These are phyloP conservation scores for Crenichthys baileyi DNA, from an alignment of 2,797 vertebrate genomes.

Conservation along the genomic window DNA sequence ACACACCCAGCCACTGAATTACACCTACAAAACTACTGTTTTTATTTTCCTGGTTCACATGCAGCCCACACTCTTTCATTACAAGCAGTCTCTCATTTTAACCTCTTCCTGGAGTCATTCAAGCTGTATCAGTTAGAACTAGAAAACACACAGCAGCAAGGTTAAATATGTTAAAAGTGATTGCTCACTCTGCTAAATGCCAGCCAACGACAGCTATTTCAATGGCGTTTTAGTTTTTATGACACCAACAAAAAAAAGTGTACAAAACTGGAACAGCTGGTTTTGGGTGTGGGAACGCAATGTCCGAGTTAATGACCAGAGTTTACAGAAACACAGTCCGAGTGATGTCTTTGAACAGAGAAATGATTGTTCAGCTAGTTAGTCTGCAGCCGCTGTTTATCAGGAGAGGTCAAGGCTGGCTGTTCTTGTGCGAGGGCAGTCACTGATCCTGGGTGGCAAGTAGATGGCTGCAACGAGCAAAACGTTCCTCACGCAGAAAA, in stretches of 20 bases:
- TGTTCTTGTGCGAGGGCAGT: conserved; percentile 62
- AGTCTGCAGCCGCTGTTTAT: conserved; percentile 69
- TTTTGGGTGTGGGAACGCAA: conserved; percentile 49
- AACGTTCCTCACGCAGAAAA: conserved; percentile 63
- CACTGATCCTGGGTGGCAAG: conserved; percentile 50
- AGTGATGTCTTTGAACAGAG: conserved; percentile 57
- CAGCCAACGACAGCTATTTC: conserved; percentile 28
- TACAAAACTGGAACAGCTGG: conserved; percentile 53
- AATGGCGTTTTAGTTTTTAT: conserved; percentile 34
- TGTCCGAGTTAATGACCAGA: conserved; percentile 39
- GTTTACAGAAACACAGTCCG: conserved; percentile 46
- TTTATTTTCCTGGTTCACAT: not conserved
- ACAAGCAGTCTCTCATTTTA: not conserved
- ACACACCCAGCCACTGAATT: not conserved
- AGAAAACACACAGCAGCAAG: not conserved
- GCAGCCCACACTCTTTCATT: not conserved
- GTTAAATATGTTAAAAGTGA: conserved; percentile 6
- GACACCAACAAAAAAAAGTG: conserved; percentile 29
- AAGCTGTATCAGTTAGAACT: not conserved
- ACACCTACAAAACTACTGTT: not conserved
- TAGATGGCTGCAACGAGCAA: conserved; percentile 54
- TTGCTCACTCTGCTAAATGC: conserved; percentile 24
- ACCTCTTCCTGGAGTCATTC: conserved; percentile 7
- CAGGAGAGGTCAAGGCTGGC: conserved; percentile 72
- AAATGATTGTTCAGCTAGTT: conserved; percentile 67